Evolutionary conservation across 1,140 invertebrate species (phyloP).

Genomic region (Sycophila sp.): DNA sequence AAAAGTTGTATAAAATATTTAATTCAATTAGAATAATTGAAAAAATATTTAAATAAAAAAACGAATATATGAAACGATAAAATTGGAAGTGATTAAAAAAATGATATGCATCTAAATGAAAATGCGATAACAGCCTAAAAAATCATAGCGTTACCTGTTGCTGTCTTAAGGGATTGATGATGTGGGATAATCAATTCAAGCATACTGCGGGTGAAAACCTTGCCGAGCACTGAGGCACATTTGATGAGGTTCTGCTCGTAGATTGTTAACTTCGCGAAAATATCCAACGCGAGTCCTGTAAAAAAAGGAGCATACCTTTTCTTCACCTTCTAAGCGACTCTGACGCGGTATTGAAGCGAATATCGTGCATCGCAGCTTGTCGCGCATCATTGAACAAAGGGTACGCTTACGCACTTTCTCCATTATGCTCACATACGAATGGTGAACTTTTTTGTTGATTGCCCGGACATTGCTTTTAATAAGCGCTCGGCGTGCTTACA

Average conservation of each 20-base stretch:
- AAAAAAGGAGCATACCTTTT: neutral
- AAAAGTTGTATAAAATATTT: too few species aligned
- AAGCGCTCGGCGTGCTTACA: too few species aligned
- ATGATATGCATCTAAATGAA: too few species aligned
- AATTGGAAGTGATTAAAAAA: too few species aligned
- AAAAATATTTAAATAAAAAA: too few species aligned
- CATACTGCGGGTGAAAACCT: conserved; percentile 65
- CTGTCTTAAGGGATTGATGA: conserved; percentile 55
- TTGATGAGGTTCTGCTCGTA: conserved; percentile 71
- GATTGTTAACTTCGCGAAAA: conserved; percentile 49
- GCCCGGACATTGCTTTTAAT: too few species aligned
- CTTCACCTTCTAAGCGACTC: neutral
- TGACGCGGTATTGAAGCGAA: neutral
- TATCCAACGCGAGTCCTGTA: conserved; percentile 16
- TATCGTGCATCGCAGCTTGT: neutral
- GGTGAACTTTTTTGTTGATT: neutral
- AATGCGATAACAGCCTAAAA: too few species aligned
- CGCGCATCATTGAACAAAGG: conserved; percentile 1
- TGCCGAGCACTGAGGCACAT: conserved; percentile 67
- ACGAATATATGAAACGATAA: too few species aligned
- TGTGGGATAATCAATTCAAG: conserved; percentile 63
- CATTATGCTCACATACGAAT: neutral
- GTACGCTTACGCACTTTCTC: neutral
- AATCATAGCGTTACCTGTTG: conserved; percentile 64
- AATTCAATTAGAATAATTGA: too few species aligned